phyloP scores from a whole-genome alignment of 2,797 vertebrate species.

The Micromesistius poutassou region DNA sequence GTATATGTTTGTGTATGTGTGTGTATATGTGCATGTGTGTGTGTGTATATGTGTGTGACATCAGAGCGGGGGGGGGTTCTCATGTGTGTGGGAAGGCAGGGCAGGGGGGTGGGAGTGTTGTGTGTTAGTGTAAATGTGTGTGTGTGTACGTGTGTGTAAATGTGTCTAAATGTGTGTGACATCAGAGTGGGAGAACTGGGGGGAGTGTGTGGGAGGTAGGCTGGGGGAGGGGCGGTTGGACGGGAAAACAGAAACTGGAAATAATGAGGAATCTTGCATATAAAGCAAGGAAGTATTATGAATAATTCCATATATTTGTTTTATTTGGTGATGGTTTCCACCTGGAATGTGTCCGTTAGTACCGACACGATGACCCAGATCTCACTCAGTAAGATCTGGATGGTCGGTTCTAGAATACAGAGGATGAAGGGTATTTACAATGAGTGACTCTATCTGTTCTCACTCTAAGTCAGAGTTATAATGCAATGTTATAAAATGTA shows the following conservation, averaged over 20 bases:
- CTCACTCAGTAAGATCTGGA: background rate
- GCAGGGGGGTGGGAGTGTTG: no score
- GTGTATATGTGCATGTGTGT: no score
- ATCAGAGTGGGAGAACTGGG: background rate
- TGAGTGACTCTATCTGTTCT: background rate
- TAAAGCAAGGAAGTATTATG: background rate
- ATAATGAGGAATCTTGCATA: background rate
- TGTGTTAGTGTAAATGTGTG: no score
- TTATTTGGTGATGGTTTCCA: background rate
- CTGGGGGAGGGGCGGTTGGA: no score
- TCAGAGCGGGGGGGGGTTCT: no score
- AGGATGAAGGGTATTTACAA: background rate
- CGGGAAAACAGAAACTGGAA: background rate
- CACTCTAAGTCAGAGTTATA: background rate
- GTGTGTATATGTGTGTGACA: no score
- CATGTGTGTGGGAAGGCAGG: no score
- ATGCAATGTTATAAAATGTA: background rate
- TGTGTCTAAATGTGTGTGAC: background rate
- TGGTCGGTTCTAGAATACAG: background rate
- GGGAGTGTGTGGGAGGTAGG: background rate
- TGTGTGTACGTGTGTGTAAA: background rate
- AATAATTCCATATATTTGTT: background rate
- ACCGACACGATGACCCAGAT: background rate
- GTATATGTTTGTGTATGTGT: no score
- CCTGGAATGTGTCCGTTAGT: background rate